phyloP scores from a whole-genome alignment of 2,797 vertebrate genomes.

The Xiphophorus birchmanni region DNA sequence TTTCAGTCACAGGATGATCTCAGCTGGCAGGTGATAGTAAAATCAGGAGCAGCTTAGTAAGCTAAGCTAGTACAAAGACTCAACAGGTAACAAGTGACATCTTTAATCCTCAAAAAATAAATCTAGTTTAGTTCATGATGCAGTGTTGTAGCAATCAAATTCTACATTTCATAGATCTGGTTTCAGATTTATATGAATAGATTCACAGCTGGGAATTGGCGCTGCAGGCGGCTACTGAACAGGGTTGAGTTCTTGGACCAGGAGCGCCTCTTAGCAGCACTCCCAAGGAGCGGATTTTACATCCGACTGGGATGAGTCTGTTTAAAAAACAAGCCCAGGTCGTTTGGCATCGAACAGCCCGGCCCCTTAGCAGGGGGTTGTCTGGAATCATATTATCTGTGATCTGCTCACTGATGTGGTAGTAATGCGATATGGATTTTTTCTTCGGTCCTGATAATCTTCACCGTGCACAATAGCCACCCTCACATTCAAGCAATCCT shows the following conservation, averaged over 20 bases:
- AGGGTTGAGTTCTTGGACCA: not conserved
- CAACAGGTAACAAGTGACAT: not conserved
- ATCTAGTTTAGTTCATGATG: not conserved
- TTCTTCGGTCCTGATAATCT: slow-evolving; percentile 51
- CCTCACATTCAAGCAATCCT: slow-evolving; percentile 14
- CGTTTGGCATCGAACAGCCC: not conserved
- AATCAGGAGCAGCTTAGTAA: too few relatives aligned
- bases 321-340: not conserved
- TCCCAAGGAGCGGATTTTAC: not conserved
- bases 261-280: not conserved
- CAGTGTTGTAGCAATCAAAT: not conserved
- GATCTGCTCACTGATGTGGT: slow-evolving; percentile 53
- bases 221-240: not conserved
- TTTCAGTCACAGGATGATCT: too few relatives aligned
- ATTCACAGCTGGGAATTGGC: not conserved
- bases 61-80: not conserved
- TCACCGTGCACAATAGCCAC: slow-evolving; percentile 27
- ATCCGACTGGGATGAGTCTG: not conserved
- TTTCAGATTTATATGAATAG: not conserved
- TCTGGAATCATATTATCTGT: slow-evolving; percentile 12
- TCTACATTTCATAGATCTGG: not conserved
- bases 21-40: not conserved
- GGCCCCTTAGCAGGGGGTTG: not conserved
- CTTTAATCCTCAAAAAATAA: not conserved
- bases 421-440: slow-evolving; percentile 66